A percentile compares a stretch with the other conserved stretches of the same genome.
These are phyloP conservation scores for Diplodus sargus DNA, from an alignment of 2,797 vertebrate species.

Conservation along the genomic window DNA sequence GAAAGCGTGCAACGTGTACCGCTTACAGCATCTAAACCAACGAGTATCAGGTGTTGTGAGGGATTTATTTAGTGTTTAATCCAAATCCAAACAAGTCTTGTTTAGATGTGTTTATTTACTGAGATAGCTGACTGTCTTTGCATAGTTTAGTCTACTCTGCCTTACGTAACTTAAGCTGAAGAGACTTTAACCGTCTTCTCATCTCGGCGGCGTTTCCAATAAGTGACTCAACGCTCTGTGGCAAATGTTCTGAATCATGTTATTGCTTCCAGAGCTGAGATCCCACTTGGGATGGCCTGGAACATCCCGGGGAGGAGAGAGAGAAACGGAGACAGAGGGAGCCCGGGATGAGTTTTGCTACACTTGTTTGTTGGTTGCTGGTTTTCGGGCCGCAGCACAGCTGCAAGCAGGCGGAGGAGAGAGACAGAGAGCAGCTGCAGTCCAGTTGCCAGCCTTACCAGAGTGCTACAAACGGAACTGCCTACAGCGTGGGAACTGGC, in stretches of 20 bases:
- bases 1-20: not conserved
- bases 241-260: slow-evolving; percentile 43
- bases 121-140: slow-evolving; percentile 3
- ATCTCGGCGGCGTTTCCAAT: slow-evolving; percentile 17
- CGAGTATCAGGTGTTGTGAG: not conserved
- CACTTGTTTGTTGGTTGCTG: slow-evolving; percentile 58
- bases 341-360: not conserved
- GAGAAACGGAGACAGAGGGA: slow-evolving; percentile 6
- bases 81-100: not conserved
- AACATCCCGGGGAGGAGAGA: slow-evolving; percentile 5
- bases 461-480: slow-evolving; percentile 72
- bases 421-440: slow-evolving; percentile 74
- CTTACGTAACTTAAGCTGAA: not conserved
- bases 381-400: slow-evolving; percentile 60
- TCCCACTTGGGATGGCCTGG: slow-evolving; percentile 13
- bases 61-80: not conserved
- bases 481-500: slow-evolving; percentile 78
- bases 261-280: slow-evolving; percentile 30
- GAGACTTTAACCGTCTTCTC: not conserved
- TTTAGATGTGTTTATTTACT: slow-evolving; percentile 19
- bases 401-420: slow-evolving; percentile 54
- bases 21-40: not conserved
- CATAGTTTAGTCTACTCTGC: slow-evolving; percentile 46
- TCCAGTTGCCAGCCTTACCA: slow-evolving; percentile 74
- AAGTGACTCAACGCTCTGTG: slow-evolving; percentile 47